Evolutionary conservation across 2,113 vertebrate species (phyloP), one percentile per base, ranked within the genome.

Genomic region (Salvator merianae): DNA sequence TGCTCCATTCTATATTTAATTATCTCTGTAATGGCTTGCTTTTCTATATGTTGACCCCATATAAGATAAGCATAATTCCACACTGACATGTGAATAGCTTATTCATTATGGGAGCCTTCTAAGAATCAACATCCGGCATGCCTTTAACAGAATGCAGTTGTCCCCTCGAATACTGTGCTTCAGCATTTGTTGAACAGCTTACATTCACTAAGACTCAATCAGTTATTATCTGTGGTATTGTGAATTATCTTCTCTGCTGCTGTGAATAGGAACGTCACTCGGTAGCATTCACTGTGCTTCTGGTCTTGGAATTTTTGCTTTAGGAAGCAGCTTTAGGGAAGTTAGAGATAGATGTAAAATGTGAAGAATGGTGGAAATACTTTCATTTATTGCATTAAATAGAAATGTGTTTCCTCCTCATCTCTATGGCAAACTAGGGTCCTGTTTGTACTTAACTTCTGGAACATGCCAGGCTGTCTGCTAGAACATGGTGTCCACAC

Each of bases 31-130:
- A 93, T 92, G 4, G 92, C 65, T 90, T 91, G 86, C 88, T 84
- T 92, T 93, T 87, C 91, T 92, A 55, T 91, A 79, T 13, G 62
- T 62, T 87, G 38, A 81, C 79, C 77, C 69, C 77, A 32, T 87
- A 77, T 24, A 89, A 91, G 89, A 92, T 88, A 94, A 92, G 92
- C 69, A 72, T 88, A 91, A 93, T 91, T 92, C 89, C 53, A 75
- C 74, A 76, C 34, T 69, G 84, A 77, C 34, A 65, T 73, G 59
- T 55, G 5, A 93, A 92, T 91, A 92, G 71, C 84, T 77, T 90
- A 69, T 86, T 91, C 78, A n/a, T 93, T 91, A 71, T 73, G 81
- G 7, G 34, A 36, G 34, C 10, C 26, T 87, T 90, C 63, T n/a
- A 87, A 89, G 76, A 75, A 88, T 82, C 79, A 80, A 24, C 66